A percentile compares a stretch with the other conserved stretches of the same genome.
Conservation (phyloP, 2,797 vertebrate species). For the Rhincodon typus region DNA sequence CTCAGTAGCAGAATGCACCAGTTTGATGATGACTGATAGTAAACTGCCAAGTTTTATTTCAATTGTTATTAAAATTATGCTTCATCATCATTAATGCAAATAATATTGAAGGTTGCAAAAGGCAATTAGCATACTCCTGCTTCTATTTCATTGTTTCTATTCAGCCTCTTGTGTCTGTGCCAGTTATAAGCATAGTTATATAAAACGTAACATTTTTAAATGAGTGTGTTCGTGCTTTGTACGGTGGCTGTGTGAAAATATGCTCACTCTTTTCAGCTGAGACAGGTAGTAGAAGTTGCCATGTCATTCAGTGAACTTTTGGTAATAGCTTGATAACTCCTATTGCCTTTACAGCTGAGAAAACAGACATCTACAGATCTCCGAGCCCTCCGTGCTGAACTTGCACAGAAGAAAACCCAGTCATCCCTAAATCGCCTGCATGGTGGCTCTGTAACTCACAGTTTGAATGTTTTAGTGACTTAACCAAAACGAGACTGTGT, state of each 20-base stretch:
- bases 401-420: slow-evolving; percentile 75
- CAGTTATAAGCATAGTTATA: neutral
- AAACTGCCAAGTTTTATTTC: no score
- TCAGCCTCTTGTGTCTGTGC: no score
- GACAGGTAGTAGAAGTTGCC: neutral
- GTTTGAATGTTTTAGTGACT: slow-evolving; percentile 23
- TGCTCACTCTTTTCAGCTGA: neutral
- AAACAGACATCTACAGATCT: slow-evolving; percentile 76
- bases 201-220: neutral
- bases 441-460: slow-evolving; percentile 31
- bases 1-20: no score
- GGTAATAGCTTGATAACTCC: neutral
- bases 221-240: neutral
- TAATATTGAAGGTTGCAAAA: no score
- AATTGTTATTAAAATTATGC: no score
- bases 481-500: neutral
- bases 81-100: no score
- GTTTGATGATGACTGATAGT: no score
- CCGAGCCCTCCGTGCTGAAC: slow-evolving; percentile 67
- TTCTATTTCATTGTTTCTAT: neutral
- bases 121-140: no score
- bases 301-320: neutral
- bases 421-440: slow-evolving; percentile 48
- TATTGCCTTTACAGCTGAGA: slow-evolving; percentile 65
- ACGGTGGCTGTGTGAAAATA: neutral